These are phyloP conservation scores for Serripes groenlandicus DNA, from an alignment of 2,888 invertebrate genomes.

Conservation along the genomic window DNA sequence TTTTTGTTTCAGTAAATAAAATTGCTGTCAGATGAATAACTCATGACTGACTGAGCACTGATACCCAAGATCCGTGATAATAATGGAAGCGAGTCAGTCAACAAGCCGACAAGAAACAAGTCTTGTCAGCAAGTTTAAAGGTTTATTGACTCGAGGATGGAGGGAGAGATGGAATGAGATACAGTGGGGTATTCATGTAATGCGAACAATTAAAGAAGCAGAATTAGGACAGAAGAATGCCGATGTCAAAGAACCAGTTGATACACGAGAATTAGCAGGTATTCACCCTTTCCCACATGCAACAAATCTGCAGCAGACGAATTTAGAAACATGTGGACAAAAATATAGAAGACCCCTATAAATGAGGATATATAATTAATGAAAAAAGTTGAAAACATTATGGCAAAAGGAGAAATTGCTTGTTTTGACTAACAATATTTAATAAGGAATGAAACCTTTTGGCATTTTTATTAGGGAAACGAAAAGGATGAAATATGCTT, in stretches of 20 bases:
- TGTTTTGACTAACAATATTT: no score
- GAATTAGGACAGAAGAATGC: constrained; percentile 36
- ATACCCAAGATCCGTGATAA: background rate
- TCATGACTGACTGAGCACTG: background rate
- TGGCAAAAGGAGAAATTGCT: no score
- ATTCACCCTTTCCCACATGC: no score
- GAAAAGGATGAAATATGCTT: no score
- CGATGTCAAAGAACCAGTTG: constrained; percentile 69
- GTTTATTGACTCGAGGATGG: constrained; percentile 95
- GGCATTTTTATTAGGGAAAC: no score
- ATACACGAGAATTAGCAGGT: constrained; percentile 29
- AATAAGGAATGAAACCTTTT: no score
- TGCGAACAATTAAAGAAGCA: constrained; percentile 88
- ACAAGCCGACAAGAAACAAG: constrained; percentile 18
- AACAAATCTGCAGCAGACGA: no score
- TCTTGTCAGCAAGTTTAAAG: constrained; percentile 78
- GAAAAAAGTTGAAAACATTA: no score
- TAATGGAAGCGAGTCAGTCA: constrained; percentile 19
- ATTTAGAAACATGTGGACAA: no score
- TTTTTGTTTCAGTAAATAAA: no score
- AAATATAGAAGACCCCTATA: no score
- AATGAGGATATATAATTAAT: no score
- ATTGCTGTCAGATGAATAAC: background rate
- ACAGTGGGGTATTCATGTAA: constrained; percentile 98
- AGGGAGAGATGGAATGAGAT: constrained; percentile 97